These are phyloP conservation scores for Embiotoca jacksoni DNA, from an alignment of 2,113 vertebrate species.

Conservation along the genomic window DNA sequence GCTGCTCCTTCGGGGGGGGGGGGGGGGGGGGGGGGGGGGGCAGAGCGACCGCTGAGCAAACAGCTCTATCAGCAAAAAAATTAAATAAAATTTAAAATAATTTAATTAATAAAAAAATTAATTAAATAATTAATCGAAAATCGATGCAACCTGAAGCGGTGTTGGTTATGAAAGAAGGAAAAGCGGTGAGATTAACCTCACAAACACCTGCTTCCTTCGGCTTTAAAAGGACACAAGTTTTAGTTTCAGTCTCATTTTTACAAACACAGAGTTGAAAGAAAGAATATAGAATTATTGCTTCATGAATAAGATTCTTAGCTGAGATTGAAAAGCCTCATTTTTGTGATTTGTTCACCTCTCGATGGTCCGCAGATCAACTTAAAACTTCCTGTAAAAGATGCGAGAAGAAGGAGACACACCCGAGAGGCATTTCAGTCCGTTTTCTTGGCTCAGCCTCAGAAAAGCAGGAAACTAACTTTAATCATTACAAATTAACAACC, in stretches of 20 bases:
- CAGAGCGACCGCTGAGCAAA: conserved; percentile 55
- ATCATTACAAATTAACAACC: conserved; percentile 28
- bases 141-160: neutral
- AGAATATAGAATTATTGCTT: conserved; percentile 5
- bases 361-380: conserved; percentile 37
- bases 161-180: conserved; percentile 32
- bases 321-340: conserved; percentile 24
- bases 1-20: conserved; percentile 14
- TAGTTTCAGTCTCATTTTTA: neutral
- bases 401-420: neutral
- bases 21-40: conserved; percentile 12
- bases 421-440: conserved; percentile 20
- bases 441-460: too few species aligned
- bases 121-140: too few species aligned
- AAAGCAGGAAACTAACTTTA: conserved; percentile 31
- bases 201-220: conserved; percentile 10
- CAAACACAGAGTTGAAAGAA: neutral
- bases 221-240: conserved; percentile 20
- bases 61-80: conserved; percentile 60
- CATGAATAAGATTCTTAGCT: conserved; percentile 31
- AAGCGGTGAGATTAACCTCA: neutral
- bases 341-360: conserved; percentile 21
- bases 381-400: conserved; percentile 25
- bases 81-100: too few species aligned
- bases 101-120: too few species aligned